These are phyloP conservation scores for Neuroscelio doddi DNA, from an alignment of 2,888 invertebrate genomes.

Conservation along the genomic window DNA sequence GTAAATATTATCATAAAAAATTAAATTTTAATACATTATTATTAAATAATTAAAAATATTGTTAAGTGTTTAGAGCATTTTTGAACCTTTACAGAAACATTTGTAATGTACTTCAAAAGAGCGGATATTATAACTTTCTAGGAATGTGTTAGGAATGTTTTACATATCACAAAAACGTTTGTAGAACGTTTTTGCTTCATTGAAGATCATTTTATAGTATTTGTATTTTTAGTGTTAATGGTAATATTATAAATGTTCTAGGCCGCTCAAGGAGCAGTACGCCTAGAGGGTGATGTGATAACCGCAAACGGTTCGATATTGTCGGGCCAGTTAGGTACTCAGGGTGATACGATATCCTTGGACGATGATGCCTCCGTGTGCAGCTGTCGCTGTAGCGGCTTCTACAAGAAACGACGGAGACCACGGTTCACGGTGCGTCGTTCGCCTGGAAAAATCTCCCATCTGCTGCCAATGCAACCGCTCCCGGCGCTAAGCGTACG, in stretches of 20 bases:
- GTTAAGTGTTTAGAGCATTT: too few species aligned
- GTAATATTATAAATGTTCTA: slow-evolving; percentile 69
- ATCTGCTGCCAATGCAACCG: slow-evolving; percentile 73
- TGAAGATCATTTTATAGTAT: too few species aligned
- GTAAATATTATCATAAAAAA: too few species aligned
- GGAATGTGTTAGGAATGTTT: too few species aligned
- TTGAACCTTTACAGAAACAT: too few species aligned
- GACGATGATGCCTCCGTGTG: slow-evolving; percentile 72
- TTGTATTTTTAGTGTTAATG: too few species aligned
- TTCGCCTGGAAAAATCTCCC: slow-evolving; percentile 74
- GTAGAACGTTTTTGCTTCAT: too few species aligned
- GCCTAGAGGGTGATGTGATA: slow-evolving; percentile 97
- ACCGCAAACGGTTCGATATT: slow-evolving; percentile 93
- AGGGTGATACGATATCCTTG: slow-evolving; percentile 70
- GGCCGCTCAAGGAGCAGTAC: slow-evolving; percentile 95
- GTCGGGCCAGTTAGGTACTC: slow-evolving; percentile 77
- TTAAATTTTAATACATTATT: too few species aligned
- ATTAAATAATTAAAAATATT: too few species aligned
- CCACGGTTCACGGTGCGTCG: slow-evolving; percentile 74
- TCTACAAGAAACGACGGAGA: slow-evolving; percentile 68
- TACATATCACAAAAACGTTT: too few species aligned
- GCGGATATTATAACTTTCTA: too few species aligned
- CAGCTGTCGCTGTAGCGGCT: slow-evolving; percentile 72
- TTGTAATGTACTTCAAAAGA: too few species aligned
- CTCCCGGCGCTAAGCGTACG: slow-evolving; percentile 60